Evolutionary conservation across 1,140 invertebrate genomes (phyloP), one percentile per base, ranked within the genome.

Genomic region (Drosophila carrolli): DNA sequence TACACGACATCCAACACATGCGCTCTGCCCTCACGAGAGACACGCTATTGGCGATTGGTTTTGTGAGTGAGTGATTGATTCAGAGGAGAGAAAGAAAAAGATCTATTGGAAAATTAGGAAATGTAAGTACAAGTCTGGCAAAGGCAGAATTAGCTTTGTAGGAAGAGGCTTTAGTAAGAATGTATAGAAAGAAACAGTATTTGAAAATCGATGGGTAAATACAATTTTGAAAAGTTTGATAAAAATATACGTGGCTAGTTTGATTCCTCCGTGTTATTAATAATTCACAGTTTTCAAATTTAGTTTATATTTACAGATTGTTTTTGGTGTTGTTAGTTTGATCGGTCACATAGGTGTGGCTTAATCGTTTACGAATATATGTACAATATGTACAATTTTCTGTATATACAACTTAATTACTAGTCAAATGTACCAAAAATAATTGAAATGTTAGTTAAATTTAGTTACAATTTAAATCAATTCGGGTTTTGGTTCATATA

Each of bases 1-100:
- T 90, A 89, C 85, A 91, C 85, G 78, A 92, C 91, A 92, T 92
- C 91, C 91, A 92, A 92, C 91, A 92, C 91, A 92, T 92, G 90
- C 91, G 91, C 91, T 92, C 91, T 92, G 91, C 91, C 91, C 91
- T 91, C 78, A 82, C 75, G 77, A 85, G 79, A 90, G 85, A 90
- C 85, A 91, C 84, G 88, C 79, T 90, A 89, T 83, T 88, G 82
- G 86, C 63, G 72, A 76, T 77, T 75, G 65, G 63, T 73, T 76
- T 60, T 65, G 74, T 77, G 71, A 82, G 78, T 81, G 61, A 75
- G 62, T 89, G 80, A 79, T 57, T 59, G 53, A 71, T 56, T 73
- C 51, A 57, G 57, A 83, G 37, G 32, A 60, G 38, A 78, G 35
- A 75, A 29, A 11, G 11, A 78, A 51, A 55, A 35, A 47, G 41